phyloP scores from a whole-genome alignment of 2,113 vertebrate species.

The Microcebus jonahi region DNA sequence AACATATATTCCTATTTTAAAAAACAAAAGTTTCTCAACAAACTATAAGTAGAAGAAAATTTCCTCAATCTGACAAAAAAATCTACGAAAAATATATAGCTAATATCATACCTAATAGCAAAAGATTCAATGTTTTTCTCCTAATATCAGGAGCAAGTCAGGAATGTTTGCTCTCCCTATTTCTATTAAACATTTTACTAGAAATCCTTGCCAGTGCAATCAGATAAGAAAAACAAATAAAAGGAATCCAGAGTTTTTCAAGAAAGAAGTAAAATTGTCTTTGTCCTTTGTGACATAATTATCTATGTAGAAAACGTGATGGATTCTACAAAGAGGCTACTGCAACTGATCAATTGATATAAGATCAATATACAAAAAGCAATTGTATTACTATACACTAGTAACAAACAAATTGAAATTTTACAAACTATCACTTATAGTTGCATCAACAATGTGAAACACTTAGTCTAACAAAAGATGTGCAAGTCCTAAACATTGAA shows the following conservation, averaged over 20 bases:
- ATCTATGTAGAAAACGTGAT: not conserved
- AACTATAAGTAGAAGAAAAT: not conserved
- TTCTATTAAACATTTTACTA: not conserved
- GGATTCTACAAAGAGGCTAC: not conserved
- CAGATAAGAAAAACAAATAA: not conserved
- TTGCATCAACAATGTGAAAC: not conserved
- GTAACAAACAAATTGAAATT: not conserved
- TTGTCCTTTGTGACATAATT: not conserved
- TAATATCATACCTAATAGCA: not conserved
- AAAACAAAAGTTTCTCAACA: not conserved
- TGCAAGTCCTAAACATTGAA: not conserved
- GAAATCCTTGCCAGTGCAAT: not conserved
- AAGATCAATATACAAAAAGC: not conserved
- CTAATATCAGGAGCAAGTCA: not conserved
- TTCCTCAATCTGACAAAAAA: not conserved
- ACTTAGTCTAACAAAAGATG: not conserved
- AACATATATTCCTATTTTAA: not conserved
- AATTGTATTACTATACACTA: not conserved
- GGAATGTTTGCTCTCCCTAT: not conserved
- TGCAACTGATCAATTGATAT: not conserved
- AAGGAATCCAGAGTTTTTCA: not conserved
- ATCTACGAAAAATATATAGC: not conserved
- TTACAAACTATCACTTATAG: not conserved
- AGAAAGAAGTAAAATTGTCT: not conserved
- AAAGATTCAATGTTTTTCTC: not conserved